Evolutionary conservation across 2,797 vertebrate species (phyloP), one percentile per base, ranked within the genome.

Genomic region (Scolopax rusticola): DNA sequence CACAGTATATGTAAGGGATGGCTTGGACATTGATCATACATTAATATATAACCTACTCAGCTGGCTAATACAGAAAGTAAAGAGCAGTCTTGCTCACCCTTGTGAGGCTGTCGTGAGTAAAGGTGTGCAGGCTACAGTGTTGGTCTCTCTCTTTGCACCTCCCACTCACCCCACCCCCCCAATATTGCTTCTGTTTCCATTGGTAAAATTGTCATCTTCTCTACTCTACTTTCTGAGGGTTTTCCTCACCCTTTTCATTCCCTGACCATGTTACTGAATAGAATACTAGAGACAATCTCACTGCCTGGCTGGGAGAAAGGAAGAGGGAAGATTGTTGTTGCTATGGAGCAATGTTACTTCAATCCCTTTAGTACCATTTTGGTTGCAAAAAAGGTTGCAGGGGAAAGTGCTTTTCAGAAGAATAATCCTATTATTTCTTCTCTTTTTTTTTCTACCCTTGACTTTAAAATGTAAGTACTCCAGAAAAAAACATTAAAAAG

Each of bases 161-260:
- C 45, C 45, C 45, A 5, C 43, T 8, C 41, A 7, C 41, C 41
- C 41, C 41, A 7, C 16, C 3, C 10, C 9, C 12, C 19, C 12
- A 20, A 2, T 33, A 18, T 50, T 18, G 6, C 32, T 74, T 83
- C 64, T 78, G 11, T 65, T 95, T 84, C 45, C 47, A 21, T 4
- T 59, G 19, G 69, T 12, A 71, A 76, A 8, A 23, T 65, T 50
- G 85, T 68, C 11, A 32, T 81, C 41, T 67, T 83, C 61, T 78
- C 76, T 83, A 18, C 30, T 64, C 48, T 67, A 3, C 33, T 71
- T 85, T 67, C n/a, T 45, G n/a, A 50, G 17, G 17, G 16, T 8
- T 90, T 74, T 88, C 64, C 63, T 91, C 40, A 56, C 40, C 12
- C n/a, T 81, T 59, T 87, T 88, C 24, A 7, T 91, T 78, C 76